Percentiles rank a stretch among this genome's conserved stretches.
Evolutionary conservation across 1,140 invertebrate genomes (phyloP).

Genomic region (Ridgeia piscesae): DNA sequence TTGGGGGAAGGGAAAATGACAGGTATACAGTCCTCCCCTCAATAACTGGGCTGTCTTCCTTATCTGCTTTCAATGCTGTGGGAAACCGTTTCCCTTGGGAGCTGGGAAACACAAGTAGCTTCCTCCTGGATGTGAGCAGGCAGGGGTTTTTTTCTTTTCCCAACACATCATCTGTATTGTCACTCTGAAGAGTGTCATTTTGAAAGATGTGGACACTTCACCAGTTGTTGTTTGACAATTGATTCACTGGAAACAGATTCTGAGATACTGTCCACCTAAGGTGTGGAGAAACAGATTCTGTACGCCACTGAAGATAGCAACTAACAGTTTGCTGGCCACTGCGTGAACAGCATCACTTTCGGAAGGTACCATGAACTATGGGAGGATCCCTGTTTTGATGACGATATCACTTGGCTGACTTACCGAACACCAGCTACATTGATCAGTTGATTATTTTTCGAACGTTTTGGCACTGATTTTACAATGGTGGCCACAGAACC

Average conservation of each 20-base stretch:
- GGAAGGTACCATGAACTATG: background rate
- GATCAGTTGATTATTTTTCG: background rate
- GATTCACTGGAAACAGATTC: background rate
- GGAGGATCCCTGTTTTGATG: background rate
- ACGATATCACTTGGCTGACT: background rate
- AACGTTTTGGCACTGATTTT: background rate
- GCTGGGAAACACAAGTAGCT: background rate
- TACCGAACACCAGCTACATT: background rate
- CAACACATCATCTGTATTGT: background rate
- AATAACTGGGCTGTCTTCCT: background rate
- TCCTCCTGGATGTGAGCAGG: background rate
- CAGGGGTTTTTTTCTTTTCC: background rate
- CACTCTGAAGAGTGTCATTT: background rate
- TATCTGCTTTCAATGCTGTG: background rate
- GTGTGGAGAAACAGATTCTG: background rate
- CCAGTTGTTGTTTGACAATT: background rate
- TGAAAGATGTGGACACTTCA: background rate
- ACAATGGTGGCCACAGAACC: background rate
- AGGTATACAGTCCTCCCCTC: background rate
- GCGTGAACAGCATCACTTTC: background rate
- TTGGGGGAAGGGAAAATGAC: background rate
- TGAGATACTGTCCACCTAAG: background rate
- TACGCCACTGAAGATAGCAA: background rate
- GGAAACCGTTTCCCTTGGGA: background rate
- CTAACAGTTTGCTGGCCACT: too few relatives aligned